phyloP scores from a whole-genome alignment of 2,797 vertebrate genomes.

The Geotrypetes seraphini region DNA sequence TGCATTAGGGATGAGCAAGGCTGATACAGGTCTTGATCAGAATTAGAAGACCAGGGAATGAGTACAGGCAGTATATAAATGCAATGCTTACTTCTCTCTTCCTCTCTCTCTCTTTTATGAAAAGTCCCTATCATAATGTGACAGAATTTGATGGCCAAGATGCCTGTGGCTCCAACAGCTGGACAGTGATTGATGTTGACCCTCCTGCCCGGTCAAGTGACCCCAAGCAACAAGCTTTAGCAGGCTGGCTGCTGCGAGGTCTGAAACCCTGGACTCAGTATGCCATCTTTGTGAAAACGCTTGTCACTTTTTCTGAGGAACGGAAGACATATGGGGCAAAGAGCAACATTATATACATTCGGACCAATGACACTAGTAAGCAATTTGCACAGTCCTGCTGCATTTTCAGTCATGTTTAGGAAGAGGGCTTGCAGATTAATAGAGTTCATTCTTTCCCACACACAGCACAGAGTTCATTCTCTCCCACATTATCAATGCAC shows the following conservation, averaged over 20 bases:
- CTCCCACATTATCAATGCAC: no score
- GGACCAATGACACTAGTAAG: constrained; percentile 85
- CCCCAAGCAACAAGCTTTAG: constrained; percentile 55
- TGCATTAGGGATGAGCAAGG: no score
- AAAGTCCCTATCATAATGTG: constrained; percentile 81
- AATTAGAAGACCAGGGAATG: no score
- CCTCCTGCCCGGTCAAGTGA: constrained; percentile 66
- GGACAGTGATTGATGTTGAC: constrained; percentile 88
- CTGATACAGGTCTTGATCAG: no score
- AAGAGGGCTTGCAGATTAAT: no score
- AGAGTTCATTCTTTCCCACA: no score
- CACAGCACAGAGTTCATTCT: no score
- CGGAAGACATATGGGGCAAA: constrained; percentile 83
- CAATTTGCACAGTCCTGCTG: no score
- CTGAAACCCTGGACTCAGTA: constrained; percentile 96
- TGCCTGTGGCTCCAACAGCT: constrained; percentile 92
- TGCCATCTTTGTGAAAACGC: constrained; percentile 89
- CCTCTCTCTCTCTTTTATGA: neutral
- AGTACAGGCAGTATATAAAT: no score
- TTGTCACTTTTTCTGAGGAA: constrained; percentile 86
- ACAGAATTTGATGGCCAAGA: constrained; percentile 96
- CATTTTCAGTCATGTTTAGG: no score
- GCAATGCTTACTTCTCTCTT: neutral
- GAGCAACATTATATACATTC: constrained; percentile 89
- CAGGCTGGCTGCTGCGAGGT: constrained; percentile 70